Evolutionary conservation across 2,797 vertebrate species (phyloP).

Genomic region (Falco berigora): DNA sequence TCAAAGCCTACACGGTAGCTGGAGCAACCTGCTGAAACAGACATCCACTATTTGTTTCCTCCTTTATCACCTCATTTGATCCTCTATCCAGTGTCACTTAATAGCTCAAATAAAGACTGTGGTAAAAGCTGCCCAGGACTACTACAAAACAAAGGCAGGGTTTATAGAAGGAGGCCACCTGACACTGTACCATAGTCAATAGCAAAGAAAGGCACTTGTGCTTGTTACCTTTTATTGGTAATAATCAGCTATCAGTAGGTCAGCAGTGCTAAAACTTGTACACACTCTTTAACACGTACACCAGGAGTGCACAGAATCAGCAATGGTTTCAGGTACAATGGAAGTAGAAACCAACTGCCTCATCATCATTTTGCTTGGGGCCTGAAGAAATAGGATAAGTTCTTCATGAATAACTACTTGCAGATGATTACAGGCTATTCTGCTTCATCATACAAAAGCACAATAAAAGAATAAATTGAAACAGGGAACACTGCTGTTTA

Average conservation of each 20-base stretch:
- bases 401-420: not conserved
- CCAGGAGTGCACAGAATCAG: not conserved
- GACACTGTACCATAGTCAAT: not conserved
- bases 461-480: not conserved
- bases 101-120: not conserved
- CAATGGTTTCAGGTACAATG: not conserved
- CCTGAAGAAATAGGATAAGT: not conserved
- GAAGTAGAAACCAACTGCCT: not conserved
- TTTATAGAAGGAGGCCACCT: not conserved
- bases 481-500: not conserved
- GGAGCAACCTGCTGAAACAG: not conserved
- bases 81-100: not conserved
- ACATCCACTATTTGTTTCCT: not conserved
- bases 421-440: not conserved
- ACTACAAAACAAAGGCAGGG: not conserved
- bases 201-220: not conserved
- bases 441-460: not conserved
- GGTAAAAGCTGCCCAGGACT: not conserved
- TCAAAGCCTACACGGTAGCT: not conserved
- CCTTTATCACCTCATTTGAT: not conserved
- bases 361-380: not conserved
- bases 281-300: not conserved
- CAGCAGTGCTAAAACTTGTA: not conserved
- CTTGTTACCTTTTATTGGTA: not conserved
- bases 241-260: not conserved